Percentiles rank a stretch among this genome's conserved stretches.
phyloP scores from a whole-genome alignment of 2,797 vertebrate species.

The Oophaga sylvatica region DNA sequence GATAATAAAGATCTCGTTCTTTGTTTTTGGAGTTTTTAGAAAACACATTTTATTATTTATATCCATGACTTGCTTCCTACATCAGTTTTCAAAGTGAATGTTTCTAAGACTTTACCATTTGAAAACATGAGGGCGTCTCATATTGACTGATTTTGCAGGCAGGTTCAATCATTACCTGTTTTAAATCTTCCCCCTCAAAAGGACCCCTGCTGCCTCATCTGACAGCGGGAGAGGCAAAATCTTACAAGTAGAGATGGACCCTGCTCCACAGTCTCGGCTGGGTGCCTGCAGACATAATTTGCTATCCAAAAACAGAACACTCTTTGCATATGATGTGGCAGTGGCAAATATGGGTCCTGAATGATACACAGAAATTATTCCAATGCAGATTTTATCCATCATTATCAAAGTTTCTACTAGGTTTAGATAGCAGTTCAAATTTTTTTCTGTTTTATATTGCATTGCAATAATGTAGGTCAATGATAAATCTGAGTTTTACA shows the following conservation, averaged over 20 bases:
- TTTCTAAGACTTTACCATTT: conserved; percentile 38
- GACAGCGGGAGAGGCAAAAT: conserved; percentile 45
- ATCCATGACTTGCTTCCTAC: not conserved
- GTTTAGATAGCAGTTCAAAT: not conserved
- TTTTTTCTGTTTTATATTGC: not conserved
- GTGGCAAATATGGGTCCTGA: not conserved
- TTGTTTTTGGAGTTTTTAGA: conserved; percentile 11
- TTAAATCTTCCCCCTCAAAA: conserved; percentile 49
- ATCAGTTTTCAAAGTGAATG: conserved; percentile 29
- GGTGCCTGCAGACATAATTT: conserved; percentile 36
- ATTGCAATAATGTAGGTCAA: not conserved
- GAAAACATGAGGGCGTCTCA: conserved; percentile 33
- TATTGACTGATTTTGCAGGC: conserved; percentile 52
- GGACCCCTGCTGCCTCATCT: conserved; percentile 35
- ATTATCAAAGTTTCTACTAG: not conserved
- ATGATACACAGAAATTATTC: not conserved
- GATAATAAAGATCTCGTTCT: not conserved
- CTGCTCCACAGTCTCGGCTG: conserved; percentile 24
- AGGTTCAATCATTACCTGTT: conserved; percentile 53
- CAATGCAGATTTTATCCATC: conserved; percentile 6
- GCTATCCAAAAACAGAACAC: conserved; percentile 37
- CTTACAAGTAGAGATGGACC: conserved; percentile 22
- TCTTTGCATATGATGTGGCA: conserved; percentile 44
- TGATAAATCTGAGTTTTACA: not conserved
- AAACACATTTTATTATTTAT: conserved; percentile 19